Conservation (phyloP, 2,888 invertebrate species). For the Acheta domesticus region DNA sequence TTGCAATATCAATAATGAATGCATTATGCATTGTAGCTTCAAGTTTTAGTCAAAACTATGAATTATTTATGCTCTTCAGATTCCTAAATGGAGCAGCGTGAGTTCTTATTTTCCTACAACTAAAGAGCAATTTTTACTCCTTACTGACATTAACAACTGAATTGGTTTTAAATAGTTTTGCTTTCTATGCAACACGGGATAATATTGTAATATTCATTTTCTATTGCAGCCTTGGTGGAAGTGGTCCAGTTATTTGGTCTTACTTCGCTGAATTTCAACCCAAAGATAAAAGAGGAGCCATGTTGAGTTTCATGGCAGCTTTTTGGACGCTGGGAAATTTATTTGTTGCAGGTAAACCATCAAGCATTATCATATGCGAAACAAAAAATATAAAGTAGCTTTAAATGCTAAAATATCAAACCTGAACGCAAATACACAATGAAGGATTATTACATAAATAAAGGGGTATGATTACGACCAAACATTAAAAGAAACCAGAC, state of each 20-base stretch:
- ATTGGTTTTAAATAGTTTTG: no score
- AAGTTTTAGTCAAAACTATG: conserved; percentile 84
- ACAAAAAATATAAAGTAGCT: neutral
- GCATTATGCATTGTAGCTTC: conserved; percentile 86
- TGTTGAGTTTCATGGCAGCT: conserved; percentile 91
- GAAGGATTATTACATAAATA: no score
- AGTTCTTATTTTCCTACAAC: conserved; percentile 47
- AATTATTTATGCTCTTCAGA: conserved; percentile 84
- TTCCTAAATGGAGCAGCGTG: conserved; percentile 92
- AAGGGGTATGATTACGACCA: no score
- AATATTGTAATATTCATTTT: neutral
- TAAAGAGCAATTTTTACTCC: neutral
- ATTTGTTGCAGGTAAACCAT: conserved; percentile 71
- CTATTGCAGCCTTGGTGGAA: conserved; percentile 73
- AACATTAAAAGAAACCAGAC: no score
- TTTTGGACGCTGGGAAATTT: conserved; percentile 94
- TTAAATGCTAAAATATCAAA: neutral
- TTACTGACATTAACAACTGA: neutral
- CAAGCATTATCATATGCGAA: neutral
- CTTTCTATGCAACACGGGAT: no score
- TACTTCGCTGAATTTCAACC: conserved; percentile 95
- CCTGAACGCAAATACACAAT: no score
- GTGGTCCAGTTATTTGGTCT: conserved; percentile 91
- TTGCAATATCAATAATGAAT: conserved; percentile 86
- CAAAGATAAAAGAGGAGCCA: conserved; percentile 82